These are phyloP conservation scores for Drosophila punjabiensis DNA, from an alignment of 1,140 invertebrate genomes.

Conservation along the genomic window DNA sequence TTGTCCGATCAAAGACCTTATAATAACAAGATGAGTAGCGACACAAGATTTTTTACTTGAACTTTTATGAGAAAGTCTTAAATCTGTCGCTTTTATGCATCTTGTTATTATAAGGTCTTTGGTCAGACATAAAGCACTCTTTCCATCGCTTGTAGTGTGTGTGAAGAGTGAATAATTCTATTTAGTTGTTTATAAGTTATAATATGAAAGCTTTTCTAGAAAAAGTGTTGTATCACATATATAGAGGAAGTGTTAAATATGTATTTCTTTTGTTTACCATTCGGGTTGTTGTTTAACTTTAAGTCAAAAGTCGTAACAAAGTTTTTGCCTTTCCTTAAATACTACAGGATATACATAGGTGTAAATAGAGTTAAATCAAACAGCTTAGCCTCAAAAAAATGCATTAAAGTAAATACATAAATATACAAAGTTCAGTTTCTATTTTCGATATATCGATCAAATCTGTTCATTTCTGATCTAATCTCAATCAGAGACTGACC, in stretches of 20 bases:
- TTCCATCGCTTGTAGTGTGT: constrained; percentile 20
- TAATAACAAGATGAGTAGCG: background rate
- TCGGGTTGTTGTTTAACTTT: constrained; percentile 13
- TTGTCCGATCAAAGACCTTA: background rate
- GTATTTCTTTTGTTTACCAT: constrained; percentile 53
- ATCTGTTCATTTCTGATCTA: constrained; percentile 3
- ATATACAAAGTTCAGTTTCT: constrained; percentile 23
- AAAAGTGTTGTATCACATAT: constrained; percentile 83
- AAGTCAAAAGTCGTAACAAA: constrained; percentile 44
- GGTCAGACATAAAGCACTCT: background rate
- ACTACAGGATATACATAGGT: constrained; percentile 28
- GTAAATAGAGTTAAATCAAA: constrained; percentile 56
- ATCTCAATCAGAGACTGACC: constrained; percentile 20
- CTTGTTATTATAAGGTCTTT: background rate
- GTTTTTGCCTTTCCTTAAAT: constrained; percentile 32
- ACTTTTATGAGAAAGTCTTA: too few relatives aligned
- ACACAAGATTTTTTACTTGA: background rate
- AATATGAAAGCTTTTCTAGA: constrained; percentile 81
- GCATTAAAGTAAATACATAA: constrained; percentile 59
- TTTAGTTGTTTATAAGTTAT: constrained; percentile 62
- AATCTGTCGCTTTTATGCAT: background rate
- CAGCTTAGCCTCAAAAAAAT: constrained; percentile 80
- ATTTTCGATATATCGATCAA: constrained; percentile 12
- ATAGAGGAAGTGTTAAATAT: constrained; percentile 83
- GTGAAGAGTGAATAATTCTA: constrained; percentile 51